Base-by-base conservation (phyloP, 2,113 vertebrate genomes). In the Dromas ardeola region DNA sequence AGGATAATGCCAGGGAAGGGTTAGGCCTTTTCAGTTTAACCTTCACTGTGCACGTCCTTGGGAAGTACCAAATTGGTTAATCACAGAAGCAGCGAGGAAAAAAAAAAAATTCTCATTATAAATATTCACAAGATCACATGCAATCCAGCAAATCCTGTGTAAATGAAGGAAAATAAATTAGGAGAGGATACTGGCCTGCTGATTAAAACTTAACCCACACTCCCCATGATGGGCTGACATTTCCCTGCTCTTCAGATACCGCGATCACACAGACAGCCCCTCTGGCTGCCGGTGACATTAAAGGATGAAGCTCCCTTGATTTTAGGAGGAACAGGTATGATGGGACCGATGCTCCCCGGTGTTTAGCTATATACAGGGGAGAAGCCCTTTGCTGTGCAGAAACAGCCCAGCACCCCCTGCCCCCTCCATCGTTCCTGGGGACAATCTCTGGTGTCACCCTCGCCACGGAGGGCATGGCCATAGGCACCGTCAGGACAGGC, bases 161-260 rank as follows among this genome's bases (percentile, higher is more conserved):
- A 81, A 94, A 81, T 53, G 88, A 69, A 86, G 52, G 83, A 79
- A 95, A 89, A 86, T 89, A 91, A 96, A 95, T 92, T 29, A 92
- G 59, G 17, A 73, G 86, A 74, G 38, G 34, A 43, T 11, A 34
- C 47, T 55, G 49, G 55, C 15, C 56, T 67, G 56, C 76, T 92
- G 96, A 94, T 95, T 92, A 97, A 84, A 93, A 74, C 76, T 88
- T 74, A 74, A 61, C 76, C 47, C 80, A 40, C 25, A 4, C 38
- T 79, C 66, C 72, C 61, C 52, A 17, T 2, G 10, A 76, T 5
- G 3, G 2, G 77, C 82, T 95, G 97, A 81, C 86, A 76, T 95
- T 96, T 90, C 29, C 56, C 72, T 77, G 76, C 86, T 87, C 78
- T 63, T 90, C 80, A 92, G 43, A 71, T 34, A 4, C 76, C 22